Evolutionary conservation across 2,113 vertebrate species (phyloP), one percentile per base, ranked within the genome.

Genomic region (Forbesichthys papilliferus): DNA sequence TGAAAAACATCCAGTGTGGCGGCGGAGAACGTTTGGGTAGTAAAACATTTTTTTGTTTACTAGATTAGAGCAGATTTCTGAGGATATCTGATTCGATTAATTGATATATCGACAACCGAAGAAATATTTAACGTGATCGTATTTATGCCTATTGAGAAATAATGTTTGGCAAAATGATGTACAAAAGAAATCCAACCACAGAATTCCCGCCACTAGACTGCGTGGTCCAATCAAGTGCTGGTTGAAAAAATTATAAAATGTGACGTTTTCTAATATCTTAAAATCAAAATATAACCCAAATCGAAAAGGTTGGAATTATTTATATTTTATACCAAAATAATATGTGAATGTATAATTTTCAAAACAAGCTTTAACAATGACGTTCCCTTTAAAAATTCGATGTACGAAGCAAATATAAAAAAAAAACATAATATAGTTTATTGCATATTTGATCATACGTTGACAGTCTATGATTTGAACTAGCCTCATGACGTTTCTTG

Each of bases 1-100:
- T 14, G 93, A 85, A 64, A 96, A 96, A 81, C 93, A 93, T 66
- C 94, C 94, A 0, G 90, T 87, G 48, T 93, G 93, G 12, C 91
- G 91, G 42, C 93, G 93, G 57, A 96, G 89, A n/a, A 95, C 93
- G 1, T 79, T 90, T 46, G 94, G 93, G 12, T 94, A 95, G 67
- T 94, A 95, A 87, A 95, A 96, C 95, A 96, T 95, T 58, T 77
- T 77, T 81, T 62, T 49, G 7, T 4, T 54, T 54, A n/a, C 52
- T 16, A n/a, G 49, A 51, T 51, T 3, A 11, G 13, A 51, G 1
- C 2, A n/a, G 13, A 4, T 13, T 10, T 0, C 55, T 2, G 8
- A 34, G 18, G 0, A 42, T 6, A 42, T 42, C 36, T 42, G 52
- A 16, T 34, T 56, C 12, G 5, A 5, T 36, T 2, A 33, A 1